phyloP scores from a whole-genome alignment of 2,797 vertebrate genomes.

The Tapera naevia region DNA sequence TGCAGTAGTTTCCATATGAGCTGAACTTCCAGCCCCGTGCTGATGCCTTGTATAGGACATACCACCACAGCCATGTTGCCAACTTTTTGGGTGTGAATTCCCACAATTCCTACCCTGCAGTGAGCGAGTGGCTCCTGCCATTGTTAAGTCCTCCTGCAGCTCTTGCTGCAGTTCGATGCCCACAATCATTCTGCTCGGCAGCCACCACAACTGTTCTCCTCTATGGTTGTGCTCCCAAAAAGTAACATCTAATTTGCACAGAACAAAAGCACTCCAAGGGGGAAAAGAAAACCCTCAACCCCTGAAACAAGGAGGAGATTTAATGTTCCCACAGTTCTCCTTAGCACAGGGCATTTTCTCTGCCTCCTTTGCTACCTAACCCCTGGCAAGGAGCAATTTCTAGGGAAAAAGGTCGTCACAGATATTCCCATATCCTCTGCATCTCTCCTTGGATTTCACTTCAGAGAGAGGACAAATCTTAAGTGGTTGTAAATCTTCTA shows the following conservation, averaged over 20 bases:
- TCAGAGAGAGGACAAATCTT: conserved; percentile 14
- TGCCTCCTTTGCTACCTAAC: not conserved
- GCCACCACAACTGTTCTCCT: accelerated
- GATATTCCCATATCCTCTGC: conserved; percentile 19
- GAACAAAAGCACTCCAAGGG: not conserved
- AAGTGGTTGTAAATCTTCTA: conserved; percentile 23
- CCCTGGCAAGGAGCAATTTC: not conserved
- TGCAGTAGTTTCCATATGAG: not conserved
- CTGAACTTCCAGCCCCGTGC: not conserved
- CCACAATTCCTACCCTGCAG: not conserved
- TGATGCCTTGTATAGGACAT: not conserved
- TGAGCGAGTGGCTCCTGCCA: not conserved
- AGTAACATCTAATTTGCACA: not conserved
- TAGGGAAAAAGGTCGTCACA: not conserved
- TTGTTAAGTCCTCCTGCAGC: not conserved
- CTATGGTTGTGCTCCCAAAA: not conserved
- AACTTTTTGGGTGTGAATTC: not conserved
- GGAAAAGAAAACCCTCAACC: not conserved
- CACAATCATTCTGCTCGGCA: not conserved
- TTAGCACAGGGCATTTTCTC: not conserved
- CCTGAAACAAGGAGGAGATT: not conserved
- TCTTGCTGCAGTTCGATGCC: accelerated
- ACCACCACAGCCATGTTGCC: accelerated
- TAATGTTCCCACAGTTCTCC: conserved; percentile 25
- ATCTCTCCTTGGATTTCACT: conserved; percentile 58